Evolutionary conservation across 2,113 vertebrate genomes (phyloP).

Genomic region (Dipodomys spectabilis): DNA sequence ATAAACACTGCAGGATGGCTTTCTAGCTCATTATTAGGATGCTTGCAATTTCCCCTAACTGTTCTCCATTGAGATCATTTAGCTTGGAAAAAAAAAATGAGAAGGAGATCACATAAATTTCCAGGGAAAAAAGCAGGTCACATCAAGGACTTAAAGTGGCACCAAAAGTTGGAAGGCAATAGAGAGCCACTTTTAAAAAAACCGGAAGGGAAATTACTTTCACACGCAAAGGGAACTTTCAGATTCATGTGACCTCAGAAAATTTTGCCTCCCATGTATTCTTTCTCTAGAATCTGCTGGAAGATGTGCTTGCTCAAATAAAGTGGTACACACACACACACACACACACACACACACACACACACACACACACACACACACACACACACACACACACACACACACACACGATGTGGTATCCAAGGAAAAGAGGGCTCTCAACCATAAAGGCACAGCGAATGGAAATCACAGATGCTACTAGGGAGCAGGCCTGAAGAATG

Average conservation of each 20-base stretch:
- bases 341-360: neutral
- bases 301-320: neutral
- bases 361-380: neutral
- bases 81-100: neutral
- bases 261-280: neutral
- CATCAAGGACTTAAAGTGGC: neutral
- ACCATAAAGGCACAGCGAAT: neutral
- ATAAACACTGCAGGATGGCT: neutral
- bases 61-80: neutral
- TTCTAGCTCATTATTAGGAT: neutral
- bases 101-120: conserved; percentile 29
- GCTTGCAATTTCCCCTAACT: neutral
- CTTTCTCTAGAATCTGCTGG: conserved; percentile 39
- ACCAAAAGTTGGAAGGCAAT: neutral
- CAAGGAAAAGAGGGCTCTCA: neutral
- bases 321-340: neutral
- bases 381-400: neutral
- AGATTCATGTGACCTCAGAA: neutral
- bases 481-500: neutral
- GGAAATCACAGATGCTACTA: neutral
- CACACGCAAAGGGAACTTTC: neutral
- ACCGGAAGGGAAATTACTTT: conserved; percentile 27
- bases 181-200: conserved; percentile 6
- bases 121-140: conserved; percentile 31
- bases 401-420: neutral